A percentile compares a stretch with the other conserved stretches of the same genome.
phyloP scores from a whole-genome alignment of 2,888 invertebrate genomes.

The Petrophora chlorosata region DNA sequence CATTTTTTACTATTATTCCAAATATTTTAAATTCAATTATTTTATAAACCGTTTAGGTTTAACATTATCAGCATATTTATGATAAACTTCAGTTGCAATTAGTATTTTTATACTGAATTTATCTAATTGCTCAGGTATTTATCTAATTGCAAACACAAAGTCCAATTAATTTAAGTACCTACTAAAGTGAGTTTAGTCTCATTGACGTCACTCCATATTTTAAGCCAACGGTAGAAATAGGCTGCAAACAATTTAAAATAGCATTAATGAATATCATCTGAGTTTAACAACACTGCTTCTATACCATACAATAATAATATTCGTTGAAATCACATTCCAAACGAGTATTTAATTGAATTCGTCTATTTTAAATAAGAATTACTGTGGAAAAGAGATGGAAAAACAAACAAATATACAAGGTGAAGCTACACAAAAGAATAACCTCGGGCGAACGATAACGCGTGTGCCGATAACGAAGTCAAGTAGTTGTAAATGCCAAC shows the following conservation, averaged over 20 bases:
- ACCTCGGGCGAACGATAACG: slow-evolving; percentile 67
- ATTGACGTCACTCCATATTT: slow-evolving; percentile 22
- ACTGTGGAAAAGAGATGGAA: slow-evolving; percentile 45
- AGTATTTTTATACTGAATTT: too few relatives aligned
- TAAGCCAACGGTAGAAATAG: slow-evolving; percentile 18
- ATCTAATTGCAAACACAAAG: slow-evolving; percentile 2
- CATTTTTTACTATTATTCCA: too few relatives aligned
- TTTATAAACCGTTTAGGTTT: too few relatives aligned
- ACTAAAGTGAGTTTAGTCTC: slow-evolving; percentile 1
- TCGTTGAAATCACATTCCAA: not conserved
- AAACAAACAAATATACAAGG: slow-evolving; percentile 60
- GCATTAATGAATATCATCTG: slow-evolving; percentile 9
- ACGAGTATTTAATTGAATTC: slow-evolving; percentile 10
- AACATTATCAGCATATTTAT: too few relatives aligned
- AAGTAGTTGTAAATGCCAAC: slow-evolving; percentile 75
- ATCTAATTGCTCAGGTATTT: not conserved
- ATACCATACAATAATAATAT: not conserved
- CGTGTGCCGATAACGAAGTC: slow-evolving; percentile 67
- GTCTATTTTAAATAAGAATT: slow-evolving; percentile 23
- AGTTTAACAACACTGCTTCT: slow-evolving; percentile 16
- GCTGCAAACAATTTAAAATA: slow-evolving; percentile 23
- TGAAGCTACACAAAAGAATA: slow-evolving; percentile 71
- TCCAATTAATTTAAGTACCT: slow-evolving; percentile 2
- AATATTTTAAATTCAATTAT: too few relatives aligned
- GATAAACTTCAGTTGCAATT: too few relatives aligned